Evolutionary conservation across 2,113 vertebrate genomes (phyloP), one percentile per base, ranked within the genome.

Genomic region (Reinhardtius hippoglossoides): DNA sequence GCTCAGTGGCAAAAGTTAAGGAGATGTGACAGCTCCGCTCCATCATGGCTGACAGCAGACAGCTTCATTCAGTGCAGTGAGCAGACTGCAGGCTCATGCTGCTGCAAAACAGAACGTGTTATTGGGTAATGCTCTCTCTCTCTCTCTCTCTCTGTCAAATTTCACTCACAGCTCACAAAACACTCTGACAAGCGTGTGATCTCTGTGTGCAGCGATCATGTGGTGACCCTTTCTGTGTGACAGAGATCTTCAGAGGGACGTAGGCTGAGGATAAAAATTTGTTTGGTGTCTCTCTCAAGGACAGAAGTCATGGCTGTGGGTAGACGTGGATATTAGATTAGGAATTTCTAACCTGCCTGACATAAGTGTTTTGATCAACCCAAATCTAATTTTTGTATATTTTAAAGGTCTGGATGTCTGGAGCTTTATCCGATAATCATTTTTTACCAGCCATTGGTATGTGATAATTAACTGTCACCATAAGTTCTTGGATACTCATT

Each of bases 1-100:
- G 23, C 46, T 52, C 37, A 21, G 18, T 59, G 80, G 71, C 61
- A 10, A 67, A 84, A 87, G 81, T 89, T 81, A 84, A 85, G 70
- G 31, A 54, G 78, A 84, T 67, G 87, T 84, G 86, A 84, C 84
- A 76, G 77, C 71, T 67, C 60, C n/a, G 12, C 50, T 57, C 35
- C 67, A 2, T 67, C 52, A 56, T 7, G 68, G 15, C 80, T 71
- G 85, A 89, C 82, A 84, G 82, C 85, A 82, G 84, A 88, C 87
- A 65, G 81, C 88, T 89, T 86, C 80, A 84, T 87, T 72, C 80
- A 83, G 58, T 79, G 50, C 56, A 59, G 62, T 1, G 44, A 58
- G 60, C 67, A 4, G 71, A 46, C 71, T 64, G 76, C 31, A 54
- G 37, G 18, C 58, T 64, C 67, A 20, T 1, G 50, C 8, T 37